A percentile compares a stretch with the other conserved stretches of the same genome.
Evolutionary conservation across 2,797 vertebrate species (phyloP).

Genomic region (Leucoraja ocellata): DNA sequence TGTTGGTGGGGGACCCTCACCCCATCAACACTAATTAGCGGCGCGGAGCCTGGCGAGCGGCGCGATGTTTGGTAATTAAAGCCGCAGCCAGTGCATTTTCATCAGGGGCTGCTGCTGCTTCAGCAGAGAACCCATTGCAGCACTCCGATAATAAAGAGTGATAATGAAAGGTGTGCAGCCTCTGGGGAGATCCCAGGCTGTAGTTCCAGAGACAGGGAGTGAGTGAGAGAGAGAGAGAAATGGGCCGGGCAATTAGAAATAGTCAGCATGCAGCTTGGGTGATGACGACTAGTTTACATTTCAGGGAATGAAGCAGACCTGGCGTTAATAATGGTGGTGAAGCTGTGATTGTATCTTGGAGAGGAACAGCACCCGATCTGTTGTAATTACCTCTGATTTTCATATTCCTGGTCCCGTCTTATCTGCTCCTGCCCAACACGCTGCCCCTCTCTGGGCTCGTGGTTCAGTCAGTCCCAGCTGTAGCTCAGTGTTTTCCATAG

Average conservation of each 20-base stretch:
- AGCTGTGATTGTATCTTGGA: background rate
- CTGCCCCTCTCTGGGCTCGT: background rate
- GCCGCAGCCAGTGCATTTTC: constrained; percentile 92
- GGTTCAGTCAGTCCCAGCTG: constrained; percentile 28
- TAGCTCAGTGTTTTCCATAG: background rate
- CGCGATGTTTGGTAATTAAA: constrained; percentile 91
- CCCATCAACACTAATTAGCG: constrained; percentile 81
- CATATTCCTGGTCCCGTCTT: background rate
- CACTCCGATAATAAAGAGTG: constrained; percentile 88
- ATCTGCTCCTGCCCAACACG: background rate
- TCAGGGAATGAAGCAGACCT: constrained; percentile 44
- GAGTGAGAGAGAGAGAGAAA: background rate
- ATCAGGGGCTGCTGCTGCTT: constrained; percentile 81
- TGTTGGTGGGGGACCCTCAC: background rate
- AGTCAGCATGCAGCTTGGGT: constrained; percentile 75
- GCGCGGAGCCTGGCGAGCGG: constrained; percentile 78
- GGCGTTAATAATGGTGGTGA: background rate
- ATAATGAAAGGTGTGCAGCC: constrained; percentile 95
- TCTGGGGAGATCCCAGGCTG: constrained; percentile 77
- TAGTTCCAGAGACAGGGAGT: constrained; percentile 81
- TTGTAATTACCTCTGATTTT: constrained; percentile 14
- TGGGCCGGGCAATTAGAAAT: constrained; percentile 82
- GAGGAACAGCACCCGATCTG: background rate
- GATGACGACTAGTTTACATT: constrained; percentile 80
- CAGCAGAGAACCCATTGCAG: constrained; percentile 74